A percentile compares a stretch with the other conserved stretches of the same genome.
phyloP scores from a whole-genome alignment of 2,113 vertebrate species.

The Corythornis madagascariensis region DNA sequence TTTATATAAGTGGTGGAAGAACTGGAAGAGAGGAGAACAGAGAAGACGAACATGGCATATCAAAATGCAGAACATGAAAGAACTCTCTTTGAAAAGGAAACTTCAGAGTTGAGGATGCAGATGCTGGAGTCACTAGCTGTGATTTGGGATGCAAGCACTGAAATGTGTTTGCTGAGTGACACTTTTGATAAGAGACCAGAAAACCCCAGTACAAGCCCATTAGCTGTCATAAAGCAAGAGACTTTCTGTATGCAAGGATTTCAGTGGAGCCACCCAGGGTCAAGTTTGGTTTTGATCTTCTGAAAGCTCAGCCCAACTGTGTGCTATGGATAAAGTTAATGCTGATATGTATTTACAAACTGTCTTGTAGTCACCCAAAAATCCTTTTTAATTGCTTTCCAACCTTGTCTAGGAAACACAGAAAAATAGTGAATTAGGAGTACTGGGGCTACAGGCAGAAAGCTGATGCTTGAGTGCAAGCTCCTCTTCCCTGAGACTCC shows the following conservation, averaged over 20 bases:
- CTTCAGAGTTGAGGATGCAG: slow-evolving; percentile 28
- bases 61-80: slow-evolving; percentile 26
- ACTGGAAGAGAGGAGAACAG: background rate
- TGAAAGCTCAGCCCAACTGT: background rate
- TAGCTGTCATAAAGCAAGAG: background rate
- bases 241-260: background rate
- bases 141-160: background rate
- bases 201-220: fast-evolving
- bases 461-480: background rate
- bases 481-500: background rate
- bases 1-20: background rate
- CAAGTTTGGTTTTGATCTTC: background rate
- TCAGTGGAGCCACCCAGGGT: background rate
- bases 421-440: background rate
- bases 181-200: background rate
- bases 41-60: background rate
- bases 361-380: background rate
- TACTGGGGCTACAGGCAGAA: background rate
- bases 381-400: background rate
- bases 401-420: background rate
- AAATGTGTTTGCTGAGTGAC: fast-evolving
- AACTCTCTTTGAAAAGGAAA: background rate
- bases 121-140: background rate
- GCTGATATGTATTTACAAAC: background rate
- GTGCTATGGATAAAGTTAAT: background rate